Evolutionary conservation across 2,113 vertebrate genomes (phyloP).

Genomic region (Okapia johnstoni): DNA sequence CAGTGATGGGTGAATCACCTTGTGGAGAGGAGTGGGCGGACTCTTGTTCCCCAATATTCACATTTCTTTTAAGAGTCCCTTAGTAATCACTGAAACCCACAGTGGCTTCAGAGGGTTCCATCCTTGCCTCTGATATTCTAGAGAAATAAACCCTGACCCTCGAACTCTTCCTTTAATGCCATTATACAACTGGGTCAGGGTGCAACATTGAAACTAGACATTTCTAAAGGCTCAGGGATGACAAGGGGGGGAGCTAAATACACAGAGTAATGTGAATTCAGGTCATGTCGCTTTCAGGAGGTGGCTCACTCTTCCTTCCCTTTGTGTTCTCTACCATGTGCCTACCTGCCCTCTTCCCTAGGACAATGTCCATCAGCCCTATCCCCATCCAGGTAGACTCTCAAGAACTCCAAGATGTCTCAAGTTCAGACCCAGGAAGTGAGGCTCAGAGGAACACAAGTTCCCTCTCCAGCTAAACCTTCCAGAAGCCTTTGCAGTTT

Average conservation of each 20-base stretch:
- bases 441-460: neutral
- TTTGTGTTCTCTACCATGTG: neutral
- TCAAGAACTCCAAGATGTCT: neutral
- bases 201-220: neutral
- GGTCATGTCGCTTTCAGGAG: neutral
- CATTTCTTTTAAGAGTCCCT: neutral
- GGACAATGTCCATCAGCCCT: neutral
- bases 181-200: neutral
- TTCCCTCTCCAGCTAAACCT: neutral
- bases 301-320: neutral
- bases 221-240: slow-evolving; percentile 7
- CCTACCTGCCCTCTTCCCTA: neutral
- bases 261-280: neutral
- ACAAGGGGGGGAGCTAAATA: neutral
- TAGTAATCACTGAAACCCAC: neutral
- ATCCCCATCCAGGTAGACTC: neutral
- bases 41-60: neutral
- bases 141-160: neutral
- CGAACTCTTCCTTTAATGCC: neutral
- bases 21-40: neutral
- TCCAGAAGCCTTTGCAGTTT: neutral
- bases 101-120: neutral
- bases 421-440: neutral
- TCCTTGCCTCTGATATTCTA: neutral
- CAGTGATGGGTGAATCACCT: neutral